phyloP scores from a whole-genome alignment of 2,888 invertebrate genomes.

The Capitulum mitella region DNA sequence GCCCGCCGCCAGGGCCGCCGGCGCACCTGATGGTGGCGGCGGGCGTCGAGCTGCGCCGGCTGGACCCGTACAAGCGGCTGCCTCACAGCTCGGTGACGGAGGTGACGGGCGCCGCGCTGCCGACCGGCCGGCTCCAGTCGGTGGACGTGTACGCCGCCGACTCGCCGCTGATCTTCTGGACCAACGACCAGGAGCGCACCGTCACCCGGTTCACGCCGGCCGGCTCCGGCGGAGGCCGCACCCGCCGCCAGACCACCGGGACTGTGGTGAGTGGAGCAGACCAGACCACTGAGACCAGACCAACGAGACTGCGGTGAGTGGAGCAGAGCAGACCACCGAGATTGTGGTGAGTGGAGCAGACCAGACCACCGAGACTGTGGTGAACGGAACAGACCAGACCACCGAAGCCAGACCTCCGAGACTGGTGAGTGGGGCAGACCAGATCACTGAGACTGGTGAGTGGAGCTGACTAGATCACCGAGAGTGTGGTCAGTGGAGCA shows the following conservation, averaged over 20 bases:
- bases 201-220: constrained; percentile 36
- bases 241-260: not conserved
- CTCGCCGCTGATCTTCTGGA: constrained; percentile 33
- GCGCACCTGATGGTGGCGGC: constrained; percentile 59
- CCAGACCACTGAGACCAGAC: not conserved
- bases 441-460: not conserved
- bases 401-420: not conserved
- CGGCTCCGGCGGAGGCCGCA: constrained; percentile 35
- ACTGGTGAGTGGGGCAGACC: not conserved
- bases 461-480: too few species aligned
- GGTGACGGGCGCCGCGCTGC: not conserved
- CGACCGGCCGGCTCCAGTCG: constrained; percentile 30
- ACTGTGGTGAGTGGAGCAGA: not conserved
- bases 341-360: not conserved
- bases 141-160: constrained; percentile 33
- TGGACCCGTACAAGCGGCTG: constrained; percentile 55
- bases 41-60: constrained; percentile 54
- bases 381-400: not conserved
- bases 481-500: too few species aligned
- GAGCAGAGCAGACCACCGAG: not conserved
- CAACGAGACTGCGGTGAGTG: not conserved
- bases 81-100: not conserved
- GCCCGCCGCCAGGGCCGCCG: constrained; percentile 46
- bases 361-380: not conserved
- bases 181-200: constrained; percentile 30